A percentile compares a stretch with the other conserved stretches of the same genome.
phyloP scores from a whole-genome alignment of 2,888 invertebrate species.

The Plagodis dolabraria region DNA sequence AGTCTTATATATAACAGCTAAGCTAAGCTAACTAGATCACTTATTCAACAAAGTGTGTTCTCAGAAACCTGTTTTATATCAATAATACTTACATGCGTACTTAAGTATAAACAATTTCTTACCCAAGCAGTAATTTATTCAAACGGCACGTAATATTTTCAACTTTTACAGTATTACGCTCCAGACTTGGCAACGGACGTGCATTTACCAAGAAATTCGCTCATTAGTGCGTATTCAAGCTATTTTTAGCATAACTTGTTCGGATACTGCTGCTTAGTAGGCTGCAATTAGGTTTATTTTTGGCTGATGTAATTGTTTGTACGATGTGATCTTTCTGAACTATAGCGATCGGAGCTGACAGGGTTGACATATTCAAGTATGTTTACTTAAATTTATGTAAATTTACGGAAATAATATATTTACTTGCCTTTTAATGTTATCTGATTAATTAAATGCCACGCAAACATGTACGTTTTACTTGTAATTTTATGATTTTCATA shows the following conservation, averaged over 20 bases:
- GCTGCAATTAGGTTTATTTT: slow-evolving; percentile 32
- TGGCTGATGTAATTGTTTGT: slow-evolving; percentile 14
- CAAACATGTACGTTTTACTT: too few relatives aligned
- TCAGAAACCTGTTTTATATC: neutral
- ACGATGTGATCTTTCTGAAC: neutral
- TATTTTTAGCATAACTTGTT: slow-evolving; percentile 51
- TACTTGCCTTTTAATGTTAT: too few relatives aligned
- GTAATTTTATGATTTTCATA: too few relatives aligned
- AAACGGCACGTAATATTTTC: slow-evolving; percentile 14
- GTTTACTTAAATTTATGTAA: too few relatives aligned
- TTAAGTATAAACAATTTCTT: slow-evolving; percentile 2
- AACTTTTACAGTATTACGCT: slow-evolving; percentile 21
- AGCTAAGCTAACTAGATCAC: too few relatives aligned
- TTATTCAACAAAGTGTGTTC: neutral
- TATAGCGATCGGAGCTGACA: slow-evolving; percentile 8
- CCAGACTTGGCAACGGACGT: slow-evolving; percentile 19
- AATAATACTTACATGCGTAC: neutral
- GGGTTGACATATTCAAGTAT: neutral
- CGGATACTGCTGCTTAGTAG: slow-evolving; percentile 20
- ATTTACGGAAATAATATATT: too few relatives aligned
- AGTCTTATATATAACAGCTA: too few relatives aligned
- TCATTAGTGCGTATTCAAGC: slow-evolving; percentile 48
- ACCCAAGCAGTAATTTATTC: slow-evolving; percentile 2
- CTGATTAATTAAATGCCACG: too few relatives aligned
- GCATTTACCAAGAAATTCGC: slow-evolving; percentile 50